Evolutionary conservation across 2,113 vertebrate genomes (phyloP), one percentile per base, ranked within the genome.

Genomic region (Machaerirhynchus nigripectus): DNA sequence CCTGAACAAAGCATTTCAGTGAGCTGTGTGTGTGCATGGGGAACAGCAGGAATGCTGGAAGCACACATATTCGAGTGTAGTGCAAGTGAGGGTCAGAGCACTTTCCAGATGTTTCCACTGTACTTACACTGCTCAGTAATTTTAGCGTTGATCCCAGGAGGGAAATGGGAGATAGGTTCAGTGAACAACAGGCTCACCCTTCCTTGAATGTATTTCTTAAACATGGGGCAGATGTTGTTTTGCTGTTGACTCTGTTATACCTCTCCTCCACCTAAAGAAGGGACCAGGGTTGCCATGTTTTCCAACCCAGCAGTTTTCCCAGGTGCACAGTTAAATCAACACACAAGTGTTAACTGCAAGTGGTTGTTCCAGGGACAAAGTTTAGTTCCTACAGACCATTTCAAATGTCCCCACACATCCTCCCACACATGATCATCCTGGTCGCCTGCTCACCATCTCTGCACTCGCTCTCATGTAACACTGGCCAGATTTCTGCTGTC

Each of bases 311-410:
- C 27, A 65, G 16, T 63, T 80, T 93, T 88, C 24, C 22, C 30
- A 68, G 23, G 40, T 15, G 1, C 0, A 0, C 33, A 40, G 31
- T 57, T 80, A 39, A 1, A 5, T 61, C 56, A 50, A 1, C 0
- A 2, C 13, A 31, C 7, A 40, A 10, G 28, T 68, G 24, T 67
- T 71, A 46, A 47, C 79, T 85, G 27, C 78, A 37, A 19, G 28
- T 9, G 15, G 13, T 37, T 53, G 11, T 69, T 87, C 20, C 46
- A 9, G 35, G n/a, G 49, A 37, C 31, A 73, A 39, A 82, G 50
- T 13, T 22, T 21, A 28, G n/a, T 39, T 81, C 71, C n/a, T 40
- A 15, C 23, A n/a, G 30, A 61, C 84, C 2, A 37, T 87, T 94
- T 82, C 61, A 61, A 40, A 44, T 4, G 4, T 79, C 8, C 27